These are phyloP conservation scores for Actias luna DNA, from an alignment of 2,888 invertebrate species.

Conservation along the genomic window DNA sequence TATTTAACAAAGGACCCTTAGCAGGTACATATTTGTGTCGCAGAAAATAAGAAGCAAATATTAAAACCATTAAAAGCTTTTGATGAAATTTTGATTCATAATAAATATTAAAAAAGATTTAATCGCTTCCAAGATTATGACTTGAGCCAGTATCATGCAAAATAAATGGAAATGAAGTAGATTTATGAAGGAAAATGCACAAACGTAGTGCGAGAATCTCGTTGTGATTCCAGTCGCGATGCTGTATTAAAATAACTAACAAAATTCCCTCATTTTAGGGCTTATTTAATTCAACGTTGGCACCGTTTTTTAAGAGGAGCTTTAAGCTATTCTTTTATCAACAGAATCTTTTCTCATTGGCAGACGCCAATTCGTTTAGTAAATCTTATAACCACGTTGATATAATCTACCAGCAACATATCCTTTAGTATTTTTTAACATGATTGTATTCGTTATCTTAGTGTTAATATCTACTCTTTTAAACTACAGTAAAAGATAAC, in stretches of 20 bases:
- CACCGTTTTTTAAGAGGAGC: neutral
- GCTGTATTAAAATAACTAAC: conserved; percentile 12
- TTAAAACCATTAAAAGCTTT: no score
- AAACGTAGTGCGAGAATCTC: conserved; percentile 9
- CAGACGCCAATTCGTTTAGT: no score
- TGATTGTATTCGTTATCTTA: no score
- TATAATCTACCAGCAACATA: no score
- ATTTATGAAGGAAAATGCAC: conserved; percentile 15
- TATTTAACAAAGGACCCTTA: no score
- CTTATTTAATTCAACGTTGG: conserved; percentile 20
- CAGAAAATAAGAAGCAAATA: no score
- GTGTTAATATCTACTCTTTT: no score
- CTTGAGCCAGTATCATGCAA: neutral
- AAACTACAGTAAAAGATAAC: no score
- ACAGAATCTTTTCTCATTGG: no score
- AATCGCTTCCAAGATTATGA: neutral
- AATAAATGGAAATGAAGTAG: conserved; percentile 10
- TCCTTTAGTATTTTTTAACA: no score
- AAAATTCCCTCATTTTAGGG: conserved; percentile 12
- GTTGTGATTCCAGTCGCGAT: conserved; percentile 19
- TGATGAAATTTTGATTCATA: neutral
- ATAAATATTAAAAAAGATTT: neutral
- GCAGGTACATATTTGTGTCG: no score
- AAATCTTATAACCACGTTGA: no score
- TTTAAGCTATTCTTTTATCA: neutral